Conservation (phyloP, 2,888 invertebrate species). For the Nebria brevicollis region DNA sequence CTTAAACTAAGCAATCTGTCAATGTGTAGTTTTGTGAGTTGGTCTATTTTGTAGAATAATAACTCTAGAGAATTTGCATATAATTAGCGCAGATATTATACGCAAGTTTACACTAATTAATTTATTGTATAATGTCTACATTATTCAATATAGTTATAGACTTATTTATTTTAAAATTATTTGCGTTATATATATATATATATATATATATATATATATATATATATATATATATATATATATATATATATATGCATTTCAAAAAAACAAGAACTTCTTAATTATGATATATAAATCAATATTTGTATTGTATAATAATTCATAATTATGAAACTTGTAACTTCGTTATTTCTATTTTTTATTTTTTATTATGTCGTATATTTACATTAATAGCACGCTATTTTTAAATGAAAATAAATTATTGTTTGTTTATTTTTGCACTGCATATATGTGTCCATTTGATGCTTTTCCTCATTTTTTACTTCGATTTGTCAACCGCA, state of each 20-base stretch:
- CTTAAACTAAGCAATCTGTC: not conserved
- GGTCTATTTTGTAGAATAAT: not conserved
- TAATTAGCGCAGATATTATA: not conserved
- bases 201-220: no score
- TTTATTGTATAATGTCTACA: not conserved
- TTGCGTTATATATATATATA: no score
- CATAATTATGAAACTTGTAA: not conserved
- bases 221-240: no score
- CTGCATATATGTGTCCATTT: not conserved
- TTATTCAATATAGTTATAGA: no score
- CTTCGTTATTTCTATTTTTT: not conserved
- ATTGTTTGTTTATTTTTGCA: not conserved
- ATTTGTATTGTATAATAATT: not conserved
- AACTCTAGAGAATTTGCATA: not conserved
- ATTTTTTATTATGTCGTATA: not conserved
- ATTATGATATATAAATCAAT: no score
- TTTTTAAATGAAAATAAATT: not conserved
- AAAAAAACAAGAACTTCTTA: no score
- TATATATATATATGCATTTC: no score
- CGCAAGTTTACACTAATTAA: not conserved
- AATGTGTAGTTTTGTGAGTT: not conserved
- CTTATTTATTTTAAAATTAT: no score
- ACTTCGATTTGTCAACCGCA: constrained; percentile 3
- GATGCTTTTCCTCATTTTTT: not conserved
- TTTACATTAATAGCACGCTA: not conserved